Base-by-base conservation (phyloP, 2,888 invertebrate genomes). In the Atrina japonica region DNA sequence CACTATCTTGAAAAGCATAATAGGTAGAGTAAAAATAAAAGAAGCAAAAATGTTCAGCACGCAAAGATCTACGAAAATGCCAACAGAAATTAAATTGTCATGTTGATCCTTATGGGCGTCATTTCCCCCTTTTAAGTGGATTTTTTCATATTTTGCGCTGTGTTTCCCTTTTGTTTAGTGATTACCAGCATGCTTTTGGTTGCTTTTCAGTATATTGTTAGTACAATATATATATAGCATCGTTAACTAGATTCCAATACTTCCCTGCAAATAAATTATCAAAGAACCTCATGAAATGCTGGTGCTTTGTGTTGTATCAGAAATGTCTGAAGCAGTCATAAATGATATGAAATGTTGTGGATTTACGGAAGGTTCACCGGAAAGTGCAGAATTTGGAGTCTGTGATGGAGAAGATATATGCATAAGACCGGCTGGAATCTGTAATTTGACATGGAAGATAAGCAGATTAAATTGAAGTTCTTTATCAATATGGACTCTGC, bases 311-410 rank as follows among this genome's bases (percentile, higher is more conserved):
- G 64, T 64, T 1, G 35, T 14, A 6, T 27, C 52, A 5, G 50
- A 50, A 52, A 64, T 43, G 6, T 43, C 43, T 16, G 23, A 14
- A 2, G 25, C 2, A 6, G 52, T 53, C 5, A 11, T 52, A 6
- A 23, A 35, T 1, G 52, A 64, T 3, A 21, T 64, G n/a, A 53
- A 52, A 35, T 3, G 5, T 9, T 18, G 29, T 2, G 64, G 64
- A 23, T 64, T 53, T 23, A 64, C n/a, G 16, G 52, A 35, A 43
- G 53, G 64, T n/a, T 53, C 64, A 29, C 5, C 53, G 25, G 64
- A 53, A 18, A 43, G 23, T 40, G 1, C 53, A 1, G 27, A 29
- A 18, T 53, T 64, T 43, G 53, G 55, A 7, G 25, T 64, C 40
- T 25, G 35, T 16, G 64, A 64, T 18, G 43, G 43, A 27, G 64